Conservation (phyloP, 2,797 vertebrate genomes). For the Neosilurus hyrtlii region DNA sequence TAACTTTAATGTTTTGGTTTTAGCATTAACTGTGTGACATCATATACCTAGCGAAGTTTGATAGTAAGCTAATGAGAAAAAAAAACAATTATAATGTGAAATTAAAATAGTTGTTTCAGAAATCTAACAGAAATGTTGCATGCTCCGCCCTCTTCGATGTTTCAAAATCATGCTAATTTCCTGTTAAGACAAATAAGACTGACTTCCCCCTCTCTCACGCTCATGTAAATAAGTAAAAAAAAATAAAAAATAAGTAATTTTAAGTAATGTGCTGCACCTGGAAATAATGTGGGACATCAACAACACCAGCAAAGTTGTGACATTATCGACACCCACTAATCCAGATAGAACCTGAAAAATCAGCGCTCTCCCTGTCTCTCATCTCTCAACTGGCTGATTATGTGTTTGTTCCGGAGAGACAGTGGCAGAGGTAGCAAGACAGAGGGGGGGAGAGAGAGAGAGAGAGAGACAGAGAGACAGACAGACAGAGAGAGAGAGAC, state of each 20-base stretch:
- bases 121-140: not conserved
- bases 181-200: not conserved
- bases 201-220: not conserved
- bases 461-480: constrained; percentile 53
- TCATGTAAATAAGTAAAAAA: not conserved
- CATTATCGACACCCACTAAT: not conserved
- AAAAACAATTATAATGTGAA: not conserved
- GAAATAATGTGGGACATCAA: not conserved
- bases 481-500: not conserved
- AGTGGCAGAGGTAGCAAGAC: not conserved
- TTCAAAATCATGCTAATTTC: not conserved
- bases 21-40: not conserved
- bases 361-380: not conserved
- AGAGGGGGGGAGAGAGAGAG: not conserved
- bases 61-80: not conserved
- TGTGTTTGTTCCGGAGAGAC: not conserved
- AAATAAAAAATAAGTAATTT: not conserved
- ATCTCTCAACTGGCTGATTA: not conserved
- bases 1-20: not conserved
- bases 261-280: not conserved
- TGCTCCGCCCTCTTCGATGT: not conserved
- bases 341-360: not conserved
- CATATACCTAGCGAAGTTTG: not conserved
- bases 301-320: not conserved
- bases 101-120: not conserved